Conservation (phyloP, 2,888 invertebrate species). For the Opisthograptis luteolata region DNA sequence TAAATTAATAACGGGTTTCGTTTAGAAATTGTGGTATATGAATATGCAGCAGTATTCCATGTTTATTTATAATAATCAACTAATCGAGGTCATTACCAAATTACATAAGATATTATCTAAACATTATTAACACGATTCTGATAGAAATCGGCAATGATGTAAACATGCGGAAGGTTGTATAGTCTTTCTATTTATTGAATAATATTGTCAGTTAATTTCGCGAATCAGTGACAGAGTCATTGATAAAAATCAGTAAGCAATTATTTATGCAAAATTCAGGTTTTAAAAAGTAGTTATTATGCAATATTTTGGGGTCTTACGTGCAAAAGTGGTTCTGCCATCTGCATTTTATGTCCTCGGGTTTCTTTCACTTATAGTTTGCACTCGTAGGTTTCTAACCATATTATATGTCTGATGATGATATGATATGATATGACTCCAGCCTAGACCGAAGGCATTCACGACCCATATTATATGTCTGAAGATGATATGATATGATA, state of each 20-base stretch:
- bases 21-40: constrained; percentile 6
- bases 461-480: too few species aligned
- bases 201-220: constrained; percentile 11
- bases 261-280: too few species aligned
- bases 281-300: too few species aligned
- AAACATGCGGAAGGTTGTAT: constrained; percentile 15
- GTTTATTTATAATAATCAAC: not conserved
- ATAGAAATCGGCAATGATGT: constrained; percentile 17
- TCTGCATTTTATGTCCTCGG: not conserved
- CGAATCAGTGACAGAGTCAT: not conserved
- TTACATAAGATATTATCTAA: constrained; percentile 17
- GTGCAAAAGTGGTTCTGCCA: not conserved
- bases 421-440: too few species aligned
- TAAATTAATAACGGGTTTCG: not conserved
- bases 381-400: too few species aligned
- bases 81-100: constrained; percentile 18
- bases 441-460: too few species aligned
- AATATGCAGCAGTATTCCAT: constrained; percentile 6
- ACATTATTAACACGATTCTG: not conserved
- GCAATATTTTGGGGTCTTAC: not conserved
- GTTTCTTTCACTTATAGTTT: too few species aligned
- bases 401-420: too few species aligned
- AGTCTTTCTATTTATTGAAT: constrained; percentile 10
- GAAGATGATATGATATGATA: too few species aligned
- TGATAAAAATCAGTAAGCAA: too few species aligned